Base-by-base conservation (phyloP, 2,797 vertebrate species). In the Typhlichthys subterraneus region DNA sequence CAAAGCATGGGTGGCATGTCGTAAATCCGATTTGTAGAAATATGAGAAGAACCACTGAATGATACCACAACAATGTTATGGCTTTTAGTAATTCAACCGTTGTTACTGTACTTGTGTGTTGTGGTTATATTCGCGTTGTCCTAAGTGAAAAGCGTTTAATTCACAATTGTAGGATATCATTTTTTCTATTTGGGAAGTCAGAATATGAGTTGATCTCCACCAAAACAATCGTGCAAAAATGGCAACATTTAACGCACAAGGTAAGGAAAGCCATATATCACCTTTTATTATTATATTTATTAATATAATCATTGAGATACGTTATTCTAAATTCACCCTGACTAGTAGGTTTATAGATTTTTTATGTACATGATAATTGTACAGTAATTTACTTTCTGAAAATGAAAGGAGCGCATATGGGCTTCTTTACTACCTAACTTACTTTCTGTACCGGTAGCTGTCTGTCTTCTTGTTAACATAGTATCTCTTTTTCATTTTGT, bases 241-340 rank as follows among this genome's bases (percentile, higher is more conserved):
- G 93, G 84, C 91, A 83, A 83, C 91, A 61, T 92, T 87, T 77
- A 85, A 67, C 82, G 53, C 73, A 50, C 88, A 91, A 84, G 91
- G 93, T 93, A 90, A 75, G 70, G 19, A 52, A 45, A 38, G 14
- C 50, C 52, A 46, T 33, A 14, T 47, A 45, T 12, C 14, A n/a
- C 19, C 12, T n/a, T 47, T 29, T 5, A 54, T 54, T 54, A 13
- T 12, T 7, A 10, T 29, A 4, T 31, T 54, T 54, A 13, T 12
- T 7, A 10, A 11, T 53, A 23, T 29, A 10, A 19, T 51, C 17
- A 19, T 51, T 51, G 1, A 15, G 3, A 51, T 10, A 14, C 5
- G 8, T 6, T 17, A 8, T 42, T 7, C 9, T 29, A 4, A 42
- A 7, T 42, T 42, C 38, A 42, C 38, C 9, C 38, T 8, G 38